phyloP scores from a whole-genome alignment of 2,113 vertebrate genomes.

The Proterorhinus semilunaris region DNA sequence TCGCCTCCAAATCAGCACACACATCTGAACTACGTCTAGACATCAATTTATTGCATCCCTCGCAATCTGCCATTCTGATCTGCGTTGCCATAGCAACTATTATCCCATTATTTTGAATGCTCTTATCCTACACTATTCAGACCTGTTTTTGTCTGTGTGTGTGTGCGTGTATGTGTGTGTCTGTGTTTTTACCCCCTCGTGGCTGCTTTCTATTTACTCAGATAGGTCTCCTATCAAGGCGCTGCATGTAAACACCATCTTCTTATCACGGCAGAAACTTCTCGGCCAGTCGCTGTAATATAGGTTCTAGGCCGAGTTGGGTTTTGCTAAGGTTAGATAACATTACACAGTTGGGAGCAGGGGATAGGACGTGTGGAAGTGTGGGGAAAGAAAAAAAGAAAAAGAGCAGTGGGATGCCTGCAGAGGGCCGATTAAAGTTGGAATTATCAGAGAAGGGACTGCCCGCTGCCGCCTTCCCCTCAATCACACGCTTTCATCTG shows the following conservation, averaged over 20 bases:
- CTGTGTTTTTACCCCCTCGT: too few species aligned
- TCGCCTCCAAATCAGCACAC: too few species aligned
- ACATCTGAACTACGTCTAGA: not conserved
- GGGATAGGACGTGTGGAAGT: constrained; percentile 41
- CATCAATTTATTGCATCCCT: constrained; percentile 1
- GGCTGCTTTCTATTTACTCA: constrained; percentile 34
- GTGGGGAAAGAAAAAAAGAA: constrained; percentile 14
- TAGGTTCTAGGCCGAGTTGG: constrained; percentile 38
- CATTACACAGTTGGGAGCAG: constrained; percentile 39
- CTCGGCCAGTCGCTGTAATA: constrained; percentile 60
- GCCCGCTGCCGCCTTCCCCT: constrained; percentile 46
- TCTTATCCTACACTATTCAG: constrained; percentile 22
- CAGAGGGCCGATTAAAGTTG: constrained; percentile 70
- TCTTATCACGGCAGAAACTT: constrained; percentile 49
- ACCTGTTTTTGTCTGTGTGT: not conserved
- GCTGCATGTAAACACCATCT: constrained; percentile 49
- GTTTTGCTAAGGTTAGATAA: constrained; percentile 55
- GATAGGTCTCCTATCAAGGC: constrained; percentile 39
- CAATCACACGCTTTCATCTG: constrained; percentile 58
- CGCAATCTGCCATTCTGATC: constrained; percentile 23
- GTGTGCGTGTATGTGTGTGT: too few species aligned
- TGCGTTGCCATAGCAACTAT: constrained; percentile 25
- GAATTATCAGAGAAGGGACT: constrained; percentile 55
- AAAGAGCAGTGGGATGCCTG: constrained; percentile 41
- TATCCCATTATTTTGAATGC: constrained; percentile 8